Conservation (phyloP, 2,113 vertebrate genomes). For the Hemibagrus wyckioides region DNA sequence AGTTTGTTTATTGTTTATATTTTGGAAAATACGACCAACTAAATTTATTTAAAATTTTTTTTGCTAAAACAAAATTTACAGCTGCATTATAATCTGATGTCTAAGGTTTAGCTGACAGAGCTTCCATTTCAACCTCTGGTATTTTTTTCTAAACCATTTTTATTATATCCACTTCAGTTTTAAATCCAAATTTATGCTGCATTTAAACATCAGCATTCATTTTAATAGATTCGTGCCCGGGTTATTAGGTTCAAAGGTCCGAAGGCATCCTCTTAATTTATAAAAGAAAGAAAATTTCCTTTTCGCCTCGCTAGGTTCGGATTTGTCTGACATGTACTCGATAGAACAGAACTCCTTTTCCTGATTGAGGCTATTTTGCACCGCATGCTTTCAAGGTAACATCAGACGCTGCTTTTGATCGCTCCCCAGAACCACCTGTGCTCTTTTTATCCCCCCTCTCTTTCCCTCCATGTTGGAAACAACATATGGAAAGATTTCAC, state of each 20-base stretch:
- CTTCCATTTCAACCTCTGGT: neutral
- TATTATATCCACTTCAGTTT: neutral
- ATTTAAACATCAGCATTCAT: neutral
- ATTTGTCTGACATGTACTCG: slow-evolving; percentile 50
- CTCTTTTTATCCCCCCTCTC: slow-evolving; percentile 46
- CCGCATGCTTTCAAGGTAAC: slow-evolving; percentile 68
- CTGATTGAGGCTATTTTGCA: slow-evolving; percentile 66
- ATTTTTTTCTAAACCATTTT: neutral
- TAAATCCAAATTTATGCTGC: neutral
- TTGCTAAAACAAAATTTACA: neutral
- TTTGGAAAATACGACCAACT: neutral
- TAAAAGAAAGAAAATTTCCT: neutral
- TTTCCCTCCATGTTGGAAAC: slow-evolving; percentile 2
- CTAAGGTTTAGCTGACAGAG: neutral
- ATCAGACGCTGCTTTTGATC: slow-evolving; percentile 66
- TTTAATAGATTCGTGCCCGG: neutral
- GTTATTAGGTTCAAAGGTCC: neutral
- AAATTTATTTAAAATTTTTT: neutral
- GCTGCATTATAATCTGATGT: neutral
- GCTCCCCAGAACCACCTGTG: slow-evolving; percentile 49
- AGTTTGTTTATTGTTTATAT: neutral
- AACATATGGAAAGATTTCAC: slow-evolving; percentile 62
- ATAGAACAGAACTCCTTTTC: slow-evolving; percentile 51
- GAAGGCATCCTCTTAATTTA: neutral
- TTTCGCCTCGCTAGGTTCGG: neutral